phyloP scores from a whole-genome alignment of 1,140 invertebrate species.

The Leptopilina clavipes region DNA sequence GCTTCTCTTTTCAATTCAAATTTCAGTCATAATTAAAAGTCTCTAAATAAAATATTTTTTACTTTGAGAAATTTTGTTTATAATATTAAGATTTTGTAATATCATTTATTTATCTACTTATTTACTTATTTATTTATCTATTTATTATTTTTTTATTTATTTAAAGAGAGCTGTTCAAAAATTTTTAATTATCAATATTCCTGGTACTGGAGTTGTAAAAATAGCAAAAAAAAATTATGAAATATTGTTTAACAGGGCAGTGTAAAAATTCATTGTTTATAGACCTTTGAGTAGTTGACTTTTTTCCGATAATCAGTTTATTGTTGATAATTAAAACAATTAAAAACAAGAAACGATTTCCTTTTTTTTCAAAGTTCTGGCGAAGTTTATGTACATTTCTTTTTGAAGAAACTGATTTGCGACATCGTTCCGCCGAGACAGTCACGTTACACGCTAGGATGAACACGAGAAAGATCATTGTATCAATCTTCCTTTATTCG shows the following conservation, averaged over 20 bases:
- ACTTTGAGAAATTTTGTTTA: neutral
- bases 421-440: constrained; percentile 48
- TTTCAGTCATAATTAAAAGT: neutral
- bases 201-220: too few relatives aligned
- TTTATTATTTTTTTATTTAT: too few relatives aligned
- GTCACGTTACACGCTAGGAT: constrained; percentile 52
- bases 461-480: constrained; percentile 47
- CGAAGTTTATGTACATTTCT: constrained; percentile 43
- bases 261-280: too few relatives aligned
- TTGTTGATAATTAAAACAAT: neutral
- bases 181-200: too few relatives aligned
- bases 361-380: constrained; percentile 8
- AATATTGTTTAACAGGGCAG: too few relatives aligned
- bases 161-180: too few relatives aligned
- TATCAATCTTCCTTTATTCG: constrained; percentile 30
- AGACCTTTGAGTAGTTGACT: neutral
- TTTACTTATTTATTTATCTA: neutral
- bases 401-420: constrained; percentile 46
- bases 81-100: too few relatives aligned
- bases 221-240: too few relatives aligned
- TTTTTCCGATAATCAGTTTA: constrained; percentile 19
- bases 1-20: constrained; percentile 26
- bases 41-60: neutral
- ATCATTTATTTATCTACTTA: constrained; percentile 4
- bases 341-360: neutral